Evolutionary conservation across 2,797 vertebrate species (phyloP), one percentile per base, ranked within the genome.

Genomic region (Diplodus puntazzo): DNA sequence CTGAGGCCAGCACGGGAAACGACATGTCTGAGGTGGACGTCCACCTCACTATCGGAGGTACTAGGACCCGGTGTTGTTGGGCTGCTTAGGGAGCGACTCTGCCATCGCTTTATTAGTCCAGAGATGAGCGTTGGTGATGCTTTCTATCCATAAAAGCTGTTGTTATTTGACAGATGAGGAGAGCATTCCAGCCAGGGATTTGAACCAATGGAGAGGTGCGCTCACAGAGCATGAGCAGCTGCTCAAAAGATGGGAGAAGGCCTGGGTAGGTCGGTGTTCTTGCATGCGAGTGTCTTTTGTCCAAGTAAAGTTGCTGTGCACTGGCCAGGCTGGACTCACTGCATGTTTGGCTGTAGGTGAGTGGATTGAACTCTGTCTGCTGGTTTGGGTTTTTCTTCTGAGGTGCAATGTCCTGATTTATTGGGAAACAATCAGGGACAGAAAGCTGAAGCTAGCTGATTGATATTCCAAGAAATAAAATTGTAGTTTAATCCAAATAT

Each of bases 231-330:
- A 99, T 0, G 93, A 96, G 68, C 95, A 89, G 59, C 92, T 97
- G 89, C 96, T 99, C 86, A 95, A 96, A 76, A 95, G 88, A 90
- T 99, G 98, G 98, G 96, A 85, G 81, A 95, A 96, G 83, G 92
- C 94, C 0, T 98, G 96, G 98, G 98, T 99, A 96, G 3, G 92
- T 95, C 69, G 17, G 9, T 16, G 77, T 23, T 45, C 11, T 20
- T n/a, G 78, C 85, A 78, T 54, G 61, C 0, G 43, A 23, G 74
- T 60, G 55, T 50, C 45, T 59, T 7, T 64, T 14, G 46, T 48
- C 42, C 2, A 11, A 16, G 20, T 25, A 73, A 67, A 18, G 48
- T 16, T 20, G 10, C 34, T 23, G n/a, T 46, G 67, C 50, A 60
- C 63, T 68, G 50, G 23, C 6, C 62, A 17, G 3, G 25, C 60